phyloP scores from a whole-genome alignment of 2,113 vertebrate genomes.

The Lathamus discolor region DNA sequence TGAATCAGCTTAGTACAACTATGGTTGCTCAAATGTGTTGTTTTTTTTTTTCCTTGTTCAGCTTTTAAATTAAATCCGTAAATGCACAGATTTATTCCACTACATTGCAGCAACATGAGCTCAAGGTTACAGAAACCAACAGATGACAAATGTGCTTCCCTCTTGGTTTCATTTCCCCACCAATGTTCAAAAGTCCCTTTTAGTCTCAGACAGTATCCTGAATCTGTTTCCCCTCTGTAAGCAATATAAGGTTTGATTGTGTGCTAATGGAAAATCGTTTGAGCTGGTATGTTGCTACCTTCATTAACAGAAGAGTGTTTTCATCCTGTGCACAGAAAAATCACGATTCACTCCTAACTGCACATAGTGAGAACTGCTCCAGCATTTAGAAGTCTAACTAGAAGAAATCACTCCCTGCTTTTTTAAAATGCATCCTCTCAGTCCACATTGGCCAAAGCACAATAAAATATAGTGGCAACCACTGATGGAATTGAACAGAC shows the following conservation, averaged over 20 bases:
- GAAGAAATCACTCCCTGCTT: neutral
- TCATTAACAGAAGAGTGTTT: conserved; percentile 6
- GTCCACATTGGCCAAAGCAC: neutral
- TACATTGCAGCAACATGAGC: neutral
- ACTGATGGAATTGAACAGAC: neutral
- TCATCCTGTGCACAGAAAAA: neutral
- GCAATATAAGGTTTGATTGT: conserved; percentile 11
- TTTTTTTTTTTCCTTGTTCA: neutral
- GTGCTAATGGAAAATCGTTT: conserved; percentile 55
- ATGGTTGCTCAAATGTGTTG: neutral
- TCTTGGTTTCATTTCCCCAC: neutral
- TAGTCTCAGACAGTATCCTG: neutral
- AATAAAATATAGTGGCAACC: neutral
- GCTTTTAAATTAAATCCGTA: conserved; percentile 14
- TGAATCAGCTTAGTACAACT: neutral
- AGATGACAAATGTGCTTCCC: neutral
- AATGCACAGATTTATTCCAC: conserved; percentile 10
- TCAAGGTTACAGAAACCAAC: conserved; percentile 1
- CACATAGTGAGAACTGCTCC: neutral
- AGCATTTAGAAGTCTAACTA: neutral
- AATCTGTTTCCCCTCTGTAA: conserved; percentile 17
- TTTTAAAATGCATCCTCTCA: neutral
- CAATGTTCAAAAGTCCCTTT: neutral
- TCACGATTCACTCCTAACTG: neutral
- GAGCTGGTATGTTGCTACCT: conserved; percentile 7